Conservation (phyloP, 2,888 invertebrate species). For the Rhingia rostrata region DNA sequence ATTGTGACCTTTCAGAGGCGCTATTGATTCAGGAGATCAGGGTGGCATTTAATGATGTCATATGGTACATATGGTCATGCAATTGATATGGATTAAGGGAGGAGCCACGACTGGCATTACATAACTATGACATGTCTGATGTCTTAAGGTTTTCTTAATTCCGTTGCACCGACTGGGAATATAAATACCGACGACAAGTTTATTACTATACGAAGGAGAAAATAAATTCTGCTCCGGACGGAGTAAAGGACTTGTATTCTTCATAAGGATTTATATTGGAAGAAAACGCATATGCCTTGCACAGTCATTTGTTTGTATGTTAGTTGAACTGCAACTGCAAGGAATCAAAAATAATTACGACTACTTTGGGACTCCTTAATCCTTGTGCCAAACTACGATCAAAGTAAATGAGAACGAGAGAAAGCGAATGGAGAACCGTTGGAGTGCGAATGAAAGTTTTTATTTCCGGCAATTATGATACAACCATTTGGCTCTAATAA, state of each 20-base stretch:
- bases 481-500: conserved; percentile 5
- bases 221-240: background rate
- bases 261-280: background rate
- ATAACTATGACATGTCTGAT: too few relatives aligned
- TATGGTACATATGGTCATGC: too few relatives aligned
- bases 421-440: background rate
- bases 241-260: conserved; percentile 7
- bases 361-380: conserved; percentile 19
- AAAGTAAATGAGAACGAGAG: conserved; percentile 3
- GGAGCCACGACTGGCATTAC: too few relatives aligned
- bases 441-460: conserved; percentile 30
- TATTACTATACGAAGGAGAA: background rate
- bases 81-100: too few relatives aligned
- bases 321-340: conserved; percentile 18
- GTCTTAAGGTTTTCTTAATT: too few relatives aligned
- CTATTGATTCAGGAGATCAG: background rate
- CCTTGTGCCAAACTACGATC: conserved; percentile 11
- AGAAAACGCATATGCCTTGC: background rate
- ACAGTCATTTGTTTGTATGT: background rate
- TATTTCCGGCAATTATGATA: conserved; percentile 47
- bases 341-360: conserved; percentile 34
- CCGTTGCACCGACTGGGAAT: too few relatives aligned
- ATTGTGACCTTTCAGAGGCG: conserved; percentile 5
- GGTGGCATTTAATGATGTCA: too few relatives aligned
- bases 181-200: background rate